Conservation (phyloP, 2,113 vertebrate genomes). For the Anolis carolinensis region DNA sequence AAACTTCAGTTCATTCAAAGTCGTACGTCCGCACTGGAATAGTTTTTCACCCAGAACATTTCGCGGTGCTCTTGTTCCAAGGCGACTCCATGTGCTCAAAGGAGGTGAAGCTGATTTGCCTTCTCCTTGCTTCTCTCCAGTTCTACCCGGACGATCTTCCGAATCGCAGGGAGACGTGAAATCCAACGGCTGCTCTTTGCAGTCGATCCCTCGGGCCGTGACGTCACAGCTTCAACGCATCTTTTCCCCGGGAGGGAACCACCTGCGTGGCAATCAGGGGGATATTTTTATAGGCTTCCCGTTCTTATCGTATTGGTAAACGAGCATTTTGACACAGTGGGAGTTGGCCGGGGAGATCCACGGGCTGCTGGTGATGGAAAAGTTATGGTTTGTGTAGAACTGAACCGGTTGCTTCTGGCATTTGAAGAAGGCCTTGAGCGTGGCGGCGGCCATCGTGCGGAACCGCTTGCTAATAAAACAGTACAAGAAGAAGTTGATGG, state of each 20-base stretch:
- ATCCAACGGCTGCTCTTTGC: slow-evolving; percentile 61
- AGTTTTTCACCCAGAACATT: slow-evolving; percentile 36
- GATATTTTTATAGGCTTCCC: slow-evolving; percentile 94
- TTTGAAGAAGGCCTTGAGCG: slow-evolving; percentile 88
- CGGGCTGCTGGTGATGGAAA: slow-evolving; percentile 97
- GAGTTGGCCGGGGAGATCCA: slow-evolving; percentile 98
- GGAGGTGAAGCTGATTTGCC: slow-evolving; percentile 28
- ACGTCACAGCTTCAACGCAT: slow-evolving; percentile 64
- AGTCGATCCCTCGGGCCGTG: slow-evolving; percentile 60
- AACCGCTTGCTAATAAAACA: slow-evolving; percentile 98
- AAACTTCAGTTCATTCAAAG: slow-evolving; percentile 46
- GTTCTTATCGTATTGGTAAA: slow-evolving; percentile 96
- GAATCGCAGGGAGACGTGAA: slow-evolving; percentile 63
- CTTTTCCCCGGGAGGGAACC: slow-evolving; percentile 29
- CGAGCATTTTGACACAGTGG: slow-evolving; percentile 98
- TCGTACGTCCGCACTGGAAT: slow-evolving; percentile 43
- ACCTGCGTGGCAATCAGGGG: slow-evolving; percentile 75
- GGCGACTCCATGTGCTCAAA: slow-evolving; percentile 36
- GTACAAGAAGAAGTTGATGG: slow-evolving; percentile 98
- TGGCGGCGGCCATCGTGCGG: slow-evolving; percentile 90
- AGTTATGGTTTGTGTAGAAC: slow-evolving; percentile 94
- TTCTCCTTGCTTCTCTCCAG: slow-evolving; percentile 49
- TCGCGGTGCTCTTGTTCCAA: slow-evolving; percentile 56
- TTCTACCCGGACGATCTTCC: slow-evolving; percentile 49
- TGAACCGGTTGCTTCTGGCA: slow-evolving; percentile 90